These are phyloP conservation scores for Oasisia sp. DNA, from an alignment of 2,888 invertebrate genomes.

Conservation along the genomic window DNA sequence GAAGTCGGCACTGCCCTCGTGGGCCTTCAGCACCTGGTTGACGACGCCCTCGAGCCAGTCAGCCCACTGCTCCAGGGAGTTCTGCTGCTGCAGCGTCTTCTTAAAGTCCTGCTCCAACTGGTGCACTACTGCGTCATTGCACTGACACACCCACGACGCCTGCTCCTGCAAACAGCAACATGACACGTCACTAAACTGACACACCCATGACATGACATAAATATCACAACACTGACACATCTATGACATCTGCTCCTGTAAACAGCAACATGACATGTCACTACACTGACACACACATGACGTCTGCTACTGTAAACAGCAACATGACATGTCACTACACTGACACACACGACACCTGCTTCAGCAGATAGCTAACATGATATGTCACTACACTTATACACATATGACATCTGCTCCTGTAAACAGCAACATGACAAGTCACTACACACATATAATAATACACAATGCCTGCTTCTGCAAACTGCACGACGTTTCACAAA, in stretches of 20 bases:
- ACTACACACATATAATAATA: no score
- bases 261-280: not conserved
- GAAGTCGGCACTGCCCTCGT: constrained; percentile 74
- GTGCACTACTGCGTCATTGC: constrained; percentile 85
- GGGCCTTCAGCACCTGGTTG: constrained; percentile 86
- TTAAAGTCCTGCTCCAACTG: constrained; percentile 91
- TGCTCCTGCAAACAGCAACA: constrained; percentile 67
- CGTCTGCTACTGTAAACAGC: constrained; percentile 75
- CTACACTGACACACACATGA: not conserved
- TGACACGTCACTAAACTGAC: not conserved
- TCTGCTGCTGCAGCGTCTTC: constrained; percentile 76
- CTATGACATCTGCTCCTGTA: not conserved
- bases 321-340: not conserved
- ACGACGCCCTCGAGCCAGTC: constrained; percentile 96
- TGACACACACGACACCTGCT: not conserved
- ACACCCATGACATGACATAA: constrained; percentile 60
- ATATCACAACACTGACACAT: not conserved
- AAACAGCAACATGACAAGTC: no score
- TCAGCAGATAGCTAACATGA: no score
- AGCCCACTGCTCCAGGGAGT: constrained; percentile 96
- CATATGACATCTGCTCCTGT: no score
- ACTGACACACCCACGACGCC: constrained; percentile 98
- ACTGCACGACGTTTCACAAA: constrained; percentile 8
- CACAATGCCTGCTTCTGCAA: not conserved
- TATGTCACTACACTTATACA: constrained; percentile 45